Conservation (phyloP, 2,797 vertebrate genomes). For the Gadopsis bispinosus region DNA sequence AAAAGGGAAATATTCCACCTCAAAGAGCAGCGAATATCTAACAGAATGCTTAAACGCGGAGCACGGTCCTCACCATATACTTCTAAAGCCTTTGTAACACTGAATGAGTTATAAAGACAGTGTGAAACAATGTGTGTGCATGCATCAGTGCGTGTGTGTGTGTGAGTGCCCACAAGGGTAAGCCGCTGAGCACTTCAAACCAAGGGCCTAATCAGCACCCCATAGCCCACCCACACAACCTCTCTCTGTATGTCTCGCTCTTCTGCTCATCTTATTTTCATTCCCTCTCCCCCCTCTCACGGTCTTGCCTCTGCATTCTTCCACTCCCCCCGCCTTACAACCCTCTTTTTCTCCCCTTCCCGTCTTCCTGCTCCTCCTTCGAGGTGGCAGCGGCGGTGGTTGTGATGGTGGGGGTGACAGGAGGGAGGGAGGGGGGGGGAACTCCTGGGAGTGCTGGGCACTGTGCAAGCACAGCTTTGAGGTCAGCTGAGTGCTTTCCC, state of each 20-base stretch:
- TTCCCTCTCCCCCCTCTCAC: conserved; percentile 46
- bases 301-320: conserved; percentile 52
- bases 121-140: conserved; percentile 36
- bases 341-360: conserved; percentile 11
- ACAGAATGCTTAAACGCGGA: conserved; percentile 70
- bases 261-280: conserved; percentile 64
- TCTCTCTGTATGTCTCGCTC: conserved; percentile 55
- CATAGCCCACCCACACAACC: conserved; percentile 76
- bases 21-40: conserved; percentile 73
- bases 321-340: conserved; percentile 16
- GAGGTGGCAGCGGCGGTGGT: conserved; percentile 31
- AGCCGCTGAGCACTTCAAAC: conserved; percentile 76
- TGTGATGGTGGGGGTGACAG: neutral
- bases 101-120: conserved; percentile 67
- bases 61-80: conserved; percentile 58
- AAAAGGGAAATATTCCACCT: conserved; percentile 78
- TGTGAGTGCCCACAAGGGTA: conserved; percentile 51
- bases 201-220: conserved; percentile 80
- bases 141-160: conserved; percentile 19
- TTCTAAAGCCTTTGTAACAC: conserved; percentile 67
- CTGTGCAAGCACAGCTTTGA: conserved; percentile 41
- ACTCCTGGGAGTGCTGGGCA: conserved; percentile 56
- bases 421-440: neutral
- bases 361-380: conserved; percentile 43
- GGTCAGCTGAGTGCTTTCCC: conserved; percentile 65